These are phyloP conservation scores for Clivina fossor DNA, from an alignment of 2,888 invertebrate genomes.

Conservation along the genomic window DNA sequence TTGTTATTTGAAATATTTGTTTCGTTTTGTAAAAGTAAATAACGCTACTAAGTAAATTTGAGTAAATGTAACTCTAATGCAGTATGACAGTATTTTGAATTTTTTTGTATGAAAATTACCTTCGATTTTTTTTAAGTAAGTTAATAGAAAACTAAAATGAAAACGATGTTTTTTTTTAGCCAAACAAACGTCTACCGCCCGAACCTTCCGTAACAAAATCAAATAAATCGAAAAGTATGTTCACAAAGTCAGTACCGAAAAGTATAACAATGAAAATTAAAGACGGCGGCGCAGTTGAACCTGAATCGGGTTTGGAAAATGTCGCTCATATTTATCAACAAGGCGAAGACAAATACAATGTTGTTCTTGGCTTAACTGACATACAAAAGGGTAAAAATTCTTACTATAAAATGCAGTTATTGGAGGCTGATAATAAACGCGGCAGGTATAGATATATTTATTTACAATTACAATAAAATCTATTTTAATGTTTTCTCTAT, in stretches of 20 bases:
- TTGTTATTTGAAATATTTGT: too few species aligned
- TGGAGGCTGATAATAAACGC: slow-evolving; percentile 70
- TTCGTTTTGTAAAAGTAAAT: too few species aligned
- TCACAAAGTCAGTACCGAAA: slow-evolving; percentile 58
- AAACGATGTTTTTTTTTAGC: too few species aligned
- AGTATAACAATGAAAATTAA: slow-evolving; percentile 73
- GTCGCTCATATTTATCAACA: slow-evolving; percentile 75
- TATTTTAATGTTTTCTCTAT: background rate
- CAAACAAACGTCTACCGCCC: slow-evolving; percentile 47
- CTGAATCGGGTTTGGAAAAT: slow-evolving; percentile 79
- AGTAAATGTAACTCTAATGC: too few species aligned
- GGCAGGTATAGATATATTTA: slow-evolving; percentile 1
- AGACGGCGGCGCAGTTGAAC: slow-evolving; percentile 88
- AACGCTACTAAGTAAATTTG: too few species aligned
- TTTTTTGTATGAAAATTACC: too few species aligned
- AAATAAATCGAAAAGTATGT: slow-evolving; percentile 46
- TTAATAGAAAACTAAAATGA: too few species aligned
- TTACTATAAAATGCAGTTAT: slow-evolving; percentile 90
- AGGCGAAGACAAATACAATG: slow-evolving; percentile 66
- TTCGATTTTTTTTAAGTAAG: too few species aligned
- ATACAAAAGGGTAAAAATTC: slow-evolving; percentile 87
- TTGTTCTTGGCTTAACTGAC: slow-evolving; percentile 82
- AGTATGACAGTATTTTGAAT: too few species aligned
- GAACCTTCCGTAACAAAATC: slow-evolving; percentile 44
- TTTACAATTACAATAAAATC: slow-evolving; percentile 10